Conservation (phyloP, 2,888 invertebrate species). For the Drosophila meridiana region DNA sequence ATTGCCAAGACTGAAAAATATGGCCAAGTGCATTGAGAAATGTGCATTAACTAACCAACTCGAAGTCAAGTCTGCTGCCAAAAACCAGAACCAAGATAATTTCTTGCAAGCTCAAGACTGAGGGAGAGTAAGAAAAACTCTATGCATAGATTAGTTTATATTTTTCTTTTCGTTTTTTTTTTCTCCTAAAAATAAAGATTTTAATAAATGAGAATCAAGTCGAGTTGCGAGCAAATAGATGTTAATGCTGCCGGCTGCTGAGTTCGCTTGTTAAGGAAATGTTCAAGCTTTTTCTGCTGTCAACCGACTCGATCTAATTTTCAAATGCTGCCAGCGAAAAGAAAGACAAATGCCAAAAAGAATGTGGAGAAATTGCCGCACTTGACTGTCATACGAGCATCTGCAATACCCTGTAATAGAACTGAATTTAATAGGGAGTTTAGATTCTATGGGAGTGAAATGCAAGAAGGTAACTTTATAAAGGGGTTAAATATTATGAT, state of each 20-base stretch:
- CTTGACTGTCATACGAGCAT: slow-evolving; percentile 26
- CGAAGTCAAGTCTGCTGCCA: slow-evolving; percentile 19
- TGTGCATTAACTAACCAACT: slow-evolving; percentile 67
- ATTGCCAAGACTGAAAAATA: slow-evolving; percentile 53
- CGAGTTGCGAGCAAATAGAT: slow-evolving; percentile 8
- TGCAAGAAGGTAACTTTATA: neutral
- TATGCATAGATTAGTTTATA: neutral
- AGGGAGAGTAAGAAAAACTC: neutral
- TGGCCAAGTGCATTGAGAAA: slow-evolving; percentile 48
- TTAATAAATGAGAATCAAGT: neutral
- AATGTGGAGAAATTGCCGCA: slow-evolving; percentile 30
- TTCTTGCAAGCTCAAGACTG: neutral
- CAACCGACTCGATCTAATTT: slow-evolving; percentile 37
- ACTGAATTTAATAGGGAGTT: neutral
- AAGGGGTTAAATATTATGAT: too few relatives aligned
- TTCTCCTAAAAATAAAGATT: neutral
- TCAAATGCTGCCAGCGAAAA: slow-evolving; percentile 25
- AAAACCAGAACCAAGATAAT: slow-evolving; percentile 20
- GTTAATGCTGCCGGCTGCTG: slow-evolving; percentile 11
- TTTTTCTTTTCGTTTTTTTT: too few relatives aligned
- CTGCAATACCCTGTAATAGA: slow-evolving; percentile 10
- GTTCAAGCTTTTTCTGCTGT: slow-evolving; percentile 10
- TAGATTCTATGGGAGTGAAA: too few relatives aligned
- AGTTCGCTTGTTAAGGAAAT: slow-evolving; percentile 7
- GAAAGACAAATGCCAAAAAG: slow-evolving; percentile 22